These are phyloP conservation scores for Rhynchonycteris naso DNA, from an alignment of 2,797 vertebrate species.

Conservation along the genomic window DNA sequence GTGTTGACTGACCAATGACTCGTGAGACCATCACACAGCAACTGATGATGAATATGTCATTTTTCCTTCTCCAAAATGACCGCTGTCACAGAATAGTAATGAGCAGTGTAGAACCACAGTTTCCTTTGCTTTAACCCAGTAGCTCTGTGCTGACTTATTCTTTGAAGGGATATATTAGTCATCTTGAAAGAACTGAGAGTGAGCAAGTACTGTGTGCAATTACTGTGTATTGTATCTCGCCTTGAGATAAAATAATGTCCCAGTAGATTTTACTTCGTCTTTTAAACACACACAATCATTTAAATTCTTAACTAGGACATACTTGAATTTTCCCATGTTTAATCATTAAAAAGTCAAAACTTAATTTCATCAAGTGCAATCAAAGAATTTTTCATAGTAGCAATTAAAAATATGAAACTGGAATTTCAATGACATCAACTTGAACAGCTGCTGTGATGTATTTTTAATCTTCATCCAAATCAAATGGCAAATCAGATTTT, in stretches of 20 bases:
- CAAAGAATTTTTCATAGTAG: slow-evolving; percentile 83
- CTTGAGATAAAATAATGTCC: slow-evolving; percentile 71
- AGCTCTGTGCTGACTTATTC: slow-evolving; percentile 47
- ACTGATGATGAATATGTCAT: neutral
- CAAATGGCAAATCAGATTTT: slow-evolving; percentile 83
- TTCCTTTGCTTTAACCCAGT: slow-evolving; percentile 49
- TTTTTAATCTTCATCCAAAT: slow-evolving; percentile 84
- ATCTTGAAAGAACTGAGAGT: slow-evolving; percentile 41
- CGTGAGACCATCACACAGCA: neutral
- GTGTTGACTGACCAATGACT: slow-evolving; percentile 56
- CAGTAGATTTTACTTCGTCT: slow-evolving; percentile 67
- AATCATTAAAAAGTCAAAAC: slow-evolving; percentile 85
- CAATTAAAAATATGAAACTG: slow-evolving; percentile 84
- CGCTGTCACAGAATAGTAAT: neutral
- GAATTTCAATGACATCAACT: slow-evolving; percentile 81
- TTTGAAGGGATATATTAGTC: slow-evolving; percentile 52
- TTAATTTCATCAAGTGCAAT: slow-evolving; percentile 87
- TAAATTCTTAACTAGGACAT: slow-evolving; percentile 82
- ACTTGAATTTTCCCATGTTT: slow-evolving; percentile 80
- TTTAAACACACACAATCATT: slow-evolving; percentile 79
- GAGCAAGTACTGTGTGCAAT: slow-evolving; percentile 46
- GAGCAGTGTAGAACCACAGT: neutral
- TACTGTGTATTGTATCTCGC: slow-evolving; percentile 56
- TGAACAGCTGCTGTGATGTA: slow-evolving; percentile 83
- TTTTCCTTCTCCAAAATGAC: slow-evolving; percentile 15